Conservation (phyloP, 2,797 vertebrate genomes). For the Cephalopachus bancanus region DNA sequence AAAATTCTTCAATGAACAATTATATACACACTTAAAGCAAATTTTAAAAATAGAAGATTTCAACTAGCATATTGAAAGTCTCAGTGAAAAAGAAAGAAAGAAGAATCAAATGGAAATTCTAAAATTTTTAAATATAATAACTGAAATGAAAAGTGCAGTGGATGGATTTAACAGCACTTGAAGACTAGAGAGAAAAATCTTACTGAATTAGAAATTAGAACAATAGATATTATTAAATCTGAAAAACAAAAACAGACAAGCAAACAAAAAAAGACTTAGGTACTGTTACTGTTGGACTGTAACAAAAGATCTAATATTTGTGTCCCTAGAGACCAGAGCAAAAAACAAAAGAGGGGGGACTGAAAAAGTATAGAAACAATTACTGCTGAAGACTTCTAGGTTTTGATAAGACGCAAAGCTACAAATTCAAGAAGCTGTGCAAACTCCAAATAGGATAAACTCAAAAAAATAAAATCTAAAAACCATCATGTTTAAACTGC, state of each 20-base stretch:
- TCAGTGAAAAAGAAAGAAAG: neutral
- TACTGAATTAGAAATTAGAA: neutral
- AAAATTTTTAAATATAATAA: neutral
- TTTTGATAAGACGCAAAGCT: neutral
- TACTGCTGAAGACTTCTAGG: neutral
- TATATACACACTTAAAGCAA: neutral
- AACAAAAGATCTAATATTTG: neutral
- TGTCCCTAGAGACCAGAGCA: neutral
- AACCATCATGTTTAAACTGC: neutral
- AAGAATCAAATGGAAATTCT: constrained; percentile 7
- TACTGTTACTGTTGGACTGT: neutral
- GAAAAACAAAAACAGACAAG: neutral
- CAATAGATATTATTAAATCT: neutral
- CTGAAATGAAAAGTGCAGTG: neutral
- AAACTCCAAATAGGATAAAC: neutral
- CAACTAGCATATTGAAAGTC: neutral
- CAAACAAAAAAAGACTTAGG: neutral
- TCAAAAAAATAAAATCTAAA: neutral
- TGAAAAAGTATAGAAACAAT: neutral
- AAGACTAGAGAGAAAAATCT: neutral
- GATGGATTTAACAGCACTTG: neutral
- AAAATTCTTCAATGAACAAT: neutral
- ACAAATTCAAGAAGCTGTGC: neutral
- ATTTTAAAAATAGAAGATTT: neutral
- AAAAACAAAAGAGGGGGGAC: neutral